Evolutionary conservation across 2,797 vertebrate genomes (phyloP).

Genomic region (Cryptoblepharus egeriae): DNA sequence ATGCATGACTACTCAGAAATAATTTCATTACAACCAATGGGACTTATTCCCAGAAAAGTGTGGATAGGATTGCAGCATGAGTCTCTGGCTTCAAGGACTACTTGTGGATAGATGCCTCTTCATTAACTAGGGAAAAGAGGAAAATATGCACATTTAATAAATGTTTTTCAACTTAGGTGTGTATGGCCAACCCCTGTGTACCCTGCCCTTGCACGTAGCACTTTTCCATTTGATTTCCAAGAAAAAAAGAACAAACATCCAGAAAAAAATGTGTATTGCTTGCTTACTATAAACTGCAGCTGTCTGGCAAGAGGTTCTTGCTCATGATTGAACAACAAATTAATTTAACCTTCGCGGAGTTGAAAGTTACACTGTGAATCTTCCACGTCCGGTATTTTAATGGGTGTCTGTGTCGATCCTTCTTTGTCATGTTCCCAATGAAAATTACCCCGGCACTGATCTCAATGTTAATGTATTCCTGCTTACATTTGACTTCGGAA

Average conservation of each 20-base stretch:
- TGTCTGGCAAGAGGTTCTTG: slow-evolving; percentile 52
- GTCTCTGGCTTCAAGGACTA: background rate
- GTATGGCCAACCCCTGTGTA: background rate
- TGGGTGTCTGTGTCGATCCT: slow-evolving; percentile 67
- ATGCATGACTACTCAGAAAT: no score
- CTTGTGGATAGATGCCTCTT: background rate
- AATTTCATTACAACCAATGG: no score
- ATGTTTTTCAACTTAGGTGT: background rate
- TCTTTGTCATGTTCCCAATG: slow-evolving; percentile 79
- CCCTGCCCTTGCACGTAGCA: background rate
- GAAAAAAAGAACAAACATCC: slow-evolving; percentile 19
- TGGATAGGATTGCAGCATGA: no score
- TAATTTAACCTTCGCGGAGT: slow-evolving; percentile 53
- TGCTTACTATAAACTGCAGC: slow-evolving; percentile 58
- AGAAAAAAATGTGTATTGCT: slow-evolving; percentile 34
- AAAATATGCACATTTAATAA: background rate
- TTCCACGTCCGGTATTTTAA: slow-evolving; percentile 13
- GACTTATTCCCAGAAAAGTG: no score
- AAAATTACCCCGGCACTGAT: slow-evolving; percentile 75
- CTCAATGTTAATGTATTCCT: slow-evolving; percentile 97
- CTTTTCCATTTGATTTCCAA: slow-evolving; percentile 46
- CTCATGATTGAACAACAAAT: slow-evolving; percentile 60
- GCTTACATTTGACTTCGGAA: slow-evolving; percentile 96
- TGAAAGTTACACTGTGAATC: slow-evolving; percentile 58
- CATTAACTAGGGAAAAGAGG: background rate